Base-by-base conservation (phyloP, 2,888 invertebrate genomes). In the Slavum lentiscoides region DNA sequence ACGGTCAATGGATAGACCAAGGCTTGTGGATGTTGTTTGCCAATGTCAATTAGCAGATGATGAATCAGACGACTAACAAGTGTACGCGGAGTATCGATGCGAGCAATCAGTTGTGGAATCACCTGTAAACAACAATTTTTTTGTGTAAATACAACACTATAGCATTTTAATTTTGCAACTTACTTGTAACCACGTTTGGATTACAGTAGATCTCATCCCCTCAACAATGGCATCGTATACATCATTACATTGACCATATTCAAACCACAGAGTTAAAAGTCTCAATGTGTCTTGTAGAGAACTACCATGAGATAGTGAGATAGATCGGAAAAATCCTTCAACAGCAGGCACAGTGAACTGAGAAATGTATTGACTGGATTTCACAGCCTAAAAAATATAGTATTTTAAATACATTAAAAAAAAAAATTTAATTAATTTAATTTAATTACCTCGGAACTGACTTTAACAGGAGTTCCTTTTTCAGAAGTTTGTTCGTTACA, bases 1-100 rank as follows among this genome's bases (percentile, higher is more conserved):
- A 99, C 98, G 0, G 98, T 98, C 82, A 99, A 87, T 0, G 99
- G 98, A 87, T 99, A 99, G 1, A 99, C 97, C 67, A 99, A 88
- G 0, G 98, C 97, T 88, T 98, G 91, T 0, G 99, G 99, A 88
- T 99, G 98, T 49, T 94, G 93, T 86, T 98, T 98, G 9, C 98
- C 98, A 83, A 99, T 97, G 85, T 98, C 98, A 82, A 96, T 95
- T 23, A 99, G 88, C 30, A 99, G 88, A 85, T 96, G 93, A 86
- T 97, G 95, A 82, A 99, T 97, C 66, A 98, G 88, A 83, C 94
- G 92, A 0, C 95, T 94, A 0, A 98, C 97, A 76, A 96, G 87
- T 75, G 92, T 92, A 58, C 96, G 89, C 0, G 94, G 94, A 0
- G 97, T 97, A 86, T 99, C 99, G 83, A 99, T 98, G 75, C 99